Evolutionary conservation across 2,888 invertebrate genomes (phyloP).

Genomic region (Tillus elongatus): DNA sequence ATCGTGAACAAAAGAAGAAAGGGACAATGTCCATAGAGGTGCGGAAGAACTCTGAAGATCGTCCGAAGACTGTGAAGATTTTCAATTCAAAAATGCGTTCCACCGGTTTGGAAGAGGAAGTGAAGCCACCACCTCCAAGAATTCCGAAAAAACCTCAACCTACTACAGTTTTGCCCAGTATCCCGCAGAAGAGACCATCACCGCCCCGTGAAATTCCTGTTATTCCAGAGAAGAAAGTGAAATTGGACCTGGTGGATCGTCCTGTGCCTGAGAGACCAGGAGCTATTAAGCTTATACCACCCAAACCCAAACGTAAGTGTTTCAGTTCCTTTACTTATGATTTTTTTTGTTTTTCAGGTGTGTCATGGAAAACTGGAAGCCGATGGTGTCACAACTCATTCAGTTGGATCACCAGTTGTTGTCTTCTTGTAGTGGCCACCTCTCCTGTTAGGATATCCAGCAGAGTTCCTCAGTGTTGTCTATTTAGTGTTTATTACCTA

Average conservation of each 20-base stretch:
- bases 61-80: slow-evolving; percentile 86
- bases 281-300: slow-evolving; percentile 75
- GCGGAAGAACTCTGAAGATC: slow-evolving; percentile 58
- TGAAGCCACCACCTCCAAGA: slow-evolving; percentile 75
- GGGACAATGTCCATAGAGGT: slow-evolving; percentile 76
- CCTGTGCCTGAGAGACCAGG: slow-evolving; percentile 60
- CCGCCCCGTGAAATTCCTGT: slow-evolving; percentile 32
- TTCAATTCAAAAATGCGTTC: slow-evolving; percentile 86
- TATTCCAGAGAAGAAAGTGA: slow-evolving; percentile 70
- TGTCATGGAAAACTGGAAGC: slow-evolving; percentile 14
- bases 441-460: no score
- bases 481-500: no score
- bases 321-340: no score
- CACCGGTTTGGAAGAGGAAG: slow-evolving; percentile 81
- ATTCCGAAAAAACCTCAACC: slow-evolving; percentile 51
- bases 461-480: no score
- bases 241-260: slow-evolving; percentile 45
- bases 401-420: no score
- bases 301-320: slow-evolving; percentile 87
- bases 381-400: no score
- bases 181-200: slow-evolving; percentile 38
- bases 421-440: no score
- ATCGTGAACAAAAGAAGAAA: slow-evolving; percentile 49
- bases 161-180: slow-evolving; percentile 40
- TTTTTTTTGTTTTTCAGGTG: slow-evolving; percentile 26